Evolutionary conservation across 2,888 invertebrate genomes (phyloP), one percentile per base, ranked within the genome.

Genomic region (Heliconius cydno): DNA sequence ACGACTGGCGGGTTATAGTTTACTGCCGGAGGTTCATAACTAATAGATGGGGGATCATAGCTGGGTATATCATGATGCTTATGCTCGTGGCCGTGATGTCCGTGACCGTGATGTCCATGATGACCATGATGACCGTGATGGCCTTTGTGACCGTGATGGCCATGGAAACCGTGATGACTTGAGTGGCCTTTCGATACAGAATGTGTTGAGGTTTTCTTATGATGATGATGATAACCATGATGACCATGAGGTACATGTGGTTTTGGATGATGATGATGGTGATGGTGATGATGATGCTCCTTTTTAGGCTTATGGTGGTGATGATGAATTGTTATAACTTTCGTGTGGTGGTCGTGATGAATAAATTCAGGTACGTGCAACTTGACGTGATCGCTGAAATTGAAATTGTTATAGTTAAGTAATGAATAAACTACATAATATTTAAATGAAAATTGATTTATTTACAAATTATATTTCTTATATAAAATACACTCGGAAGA

Each of bases 331-430:
- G 95, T 96, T 70, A 96, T 93, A 77, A 96, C 95, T 86, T 96
- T 96, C 12, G 96, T 96, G 85, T 96, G 96, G 81, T 95, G 92
- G 73, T 96, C 95, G 82, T 96, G 96, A 70, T 96, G 96, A 82
- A 96, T 94, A 76, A 96, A 92, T 87, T 96, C 95, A 28, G 96
- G 96, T 13, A 96, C 93, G 86, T 96, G 93, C 74, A 96, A 89
- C 87, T 92, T 96, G 81, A 96, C 91, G 86, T 96, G 96, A 76
- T 95, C 92, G 85, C 96, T 96, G 93, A 79, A 93, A 92, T 87
- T 78, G 92, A 92, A 87, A 87, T 25, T 65, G 41, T 25, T 25
- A 41, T 15, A 70, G 15, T 70, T 25, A 46, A 41, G 25, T 46
- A 70, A 70, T 9, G 25, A 15, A 41, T 70, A 25, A 41, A 22